These are phyloP conservation scores for Microplitis demolitor DNA, from an alignment of 1,140 invertebrate species.

Conservation along the genomic window DNA sequence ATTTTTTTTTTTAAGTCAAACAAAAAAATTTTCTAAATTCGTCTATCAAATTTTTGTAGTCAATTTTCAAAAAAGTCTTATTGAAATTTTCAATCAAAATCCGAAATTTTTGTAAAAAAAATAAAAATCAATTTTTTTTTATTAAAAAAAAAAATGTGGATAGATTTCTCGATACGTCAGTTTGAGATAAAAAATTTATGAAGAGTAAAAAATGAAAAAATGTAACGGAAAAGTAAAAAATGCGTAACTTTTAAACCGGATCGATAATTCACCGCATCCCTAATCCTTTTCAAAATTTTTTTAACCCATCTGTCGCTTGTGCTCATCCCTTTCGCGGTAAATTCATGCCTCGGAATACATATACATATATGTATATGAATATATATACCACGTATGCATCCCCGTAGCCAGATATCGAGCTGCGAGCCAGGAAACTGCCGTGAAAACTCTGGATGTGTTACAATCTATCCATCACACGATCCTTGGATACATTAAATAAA, in stretches of 20 bases:
- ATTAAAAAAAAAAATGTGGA: no score
- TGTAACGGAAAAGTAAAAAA: constrained; percentile 39
- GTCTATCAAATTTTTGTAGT: no score
- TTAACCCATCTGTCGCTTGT: constrained; percentile 60
- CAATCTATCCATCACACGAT: background rate
- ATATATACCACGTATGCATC: background rate
- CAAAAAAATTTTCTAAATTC: background rate
- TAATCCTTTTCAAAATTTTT: constrained; percentile 62
- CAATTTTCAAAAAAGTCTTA: no score
- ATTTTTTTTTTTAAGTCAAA: background rate
- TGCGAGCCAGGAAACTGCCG: constrained; percentile 15
- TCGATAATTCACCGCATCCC: constrained; percentile 60
- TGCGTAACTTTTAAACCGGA: constrained; percentile 44
- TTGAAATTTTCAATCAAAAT: no score
- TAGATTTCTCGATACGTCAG: no score
- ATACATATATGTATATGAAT: background rate
- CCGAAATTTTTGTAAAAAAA: no score
- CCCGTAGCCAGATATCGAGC: background rate
- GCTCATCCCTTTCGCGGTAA: constrained; percentile 48
- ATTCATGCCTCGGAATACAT: constrained; percentile 25
- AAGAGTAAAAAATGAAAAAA: background rate
- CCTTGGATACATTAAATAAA: constrained; percentile 26
- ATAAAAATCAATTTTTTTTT: no score
- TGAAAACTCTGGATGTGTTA: background rate
- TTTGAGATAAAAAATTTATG: background rate